Evolutionary conservation across 35 echinoderm and acorn worm genomes (phyloP), one percentile per base, ranked within the genome.

Genomic region (Holothuria glaberrima): DNA sequence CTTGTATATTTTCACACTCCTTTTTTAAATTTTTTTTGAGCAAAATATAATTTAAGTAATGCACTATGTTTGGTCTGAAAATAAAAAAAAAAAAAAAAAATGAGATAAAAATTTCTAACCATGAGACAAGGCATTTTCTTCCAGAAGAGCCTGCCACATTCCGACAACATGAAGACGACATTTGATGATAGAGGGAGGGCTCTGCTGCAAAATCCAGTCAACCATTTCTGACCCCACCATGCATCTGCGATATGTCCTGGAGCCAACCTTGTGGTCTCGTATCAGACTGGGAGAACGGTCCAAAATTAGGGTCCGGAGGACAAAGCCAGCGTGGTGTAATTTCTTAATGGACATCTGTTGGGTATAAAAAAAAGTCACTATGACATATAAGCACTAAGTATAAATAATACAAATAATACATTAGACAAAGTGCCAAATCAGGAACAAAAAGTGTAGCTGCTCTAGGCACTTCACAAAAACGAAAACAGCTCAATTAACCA

Each of bases 161-260:
- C 97, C 97, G 0, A 99, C 92, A 36, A 93, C 93, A 59, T 99
- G 97, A 14, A 81, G 88, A 48, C 97, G 91, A 16, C 93, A 99
- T 52, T 94, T 91, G 22, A 99, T 91, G 33, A 93, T 69, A 24
- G 86, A 88, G 35, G 91, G 72, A 24, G 93, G 95, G 79, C 97
- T 94, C 27, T 99, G 97, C 75, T 99, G 97, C 30, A 95, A 92
- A 25, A 99, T 60, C 97, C 97, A 99, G 78, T 99, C 97, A 10
- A 99, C 97, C 97, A 99, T 99, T 86, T 99, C 97, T 4, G 93
- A 93, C 12, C 97, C 97, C 36, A 99, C 93, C 57, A 99, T 88
- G 67, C 97, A 99, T 35, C 92, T 86, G 0, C 97, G 82, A 68
- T 91, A 99, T 20, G 97, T 99, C 25, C 93, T 83, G 0, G 92